These are phyloP conservation scores for Lichenostomus cassidix DNA, from an alignment of 2,113 vertebrate species.

Conservation along the genomic window DNA sequence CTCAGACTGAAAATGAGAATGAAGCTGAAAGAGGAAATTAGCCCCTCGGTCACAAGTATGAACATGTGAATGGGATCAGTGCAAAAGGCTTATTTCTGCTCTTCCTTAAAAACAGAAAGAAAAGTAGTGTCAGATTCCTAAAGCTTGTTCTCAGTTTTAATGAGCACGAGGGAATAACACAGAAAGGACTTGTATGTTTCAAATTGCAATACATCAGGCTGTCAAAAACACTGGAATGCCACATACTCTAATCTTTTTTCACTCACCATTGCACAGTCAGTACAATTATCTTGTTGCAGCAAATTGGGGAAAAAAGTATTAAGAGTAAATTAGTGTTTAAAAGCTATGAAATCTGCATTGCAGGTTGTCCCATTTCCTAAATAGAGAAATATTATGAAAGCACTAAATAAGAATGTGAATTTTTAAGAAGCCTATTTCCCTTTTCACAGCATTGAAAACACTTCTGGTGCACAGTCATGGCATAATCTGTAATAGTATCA, in stretches of 20 bases:
- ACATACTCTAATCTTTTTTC: conserved; percentile 62
- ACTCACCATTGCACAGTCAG: conserved; percentile 53
- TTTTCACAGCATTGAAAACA: background rate
- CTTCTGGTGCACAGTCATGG: background rate
- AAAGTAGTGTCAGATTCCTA: conserved; percentile 6
- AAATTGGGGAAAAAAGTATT: conserved; percentile 55
- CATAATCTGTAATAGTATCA: background rate
- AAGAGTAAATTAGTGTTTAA: conserved; percentile 52
- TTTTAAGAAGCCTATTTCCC: background rate
- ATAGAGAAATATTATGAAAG: conserved; percentile 25
- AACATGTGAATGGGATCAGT: conserved; percentile 34
- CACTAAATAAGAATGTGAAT: conserved; percentile 32
- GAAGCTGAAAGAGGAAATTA: conserved; percentile 37
- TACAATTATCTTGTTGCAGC: conserved; percentile 64
- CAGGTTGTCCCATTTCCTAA: conserved; percentile 41
- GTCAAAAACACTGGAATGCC: conserved; percentile 69
- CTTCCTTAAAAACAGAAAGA: conserved; percentile 36
- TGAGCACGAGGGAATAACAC: conserved; percentile 68
- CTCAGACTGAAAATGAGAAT: conserved; percentile 41
- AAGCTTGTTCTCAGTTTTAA: conserved; percentile 65
- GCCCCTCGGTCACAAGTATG: background rate
- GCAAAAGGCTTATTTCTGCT: conserved; percentile 24
- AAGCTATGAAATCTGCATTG: conserved; percentile 50
- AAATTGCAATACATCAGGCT: conserved; percentile 71
- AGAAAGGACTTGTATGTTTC: conserved; percentile 60